A percentile compares a stretch with the other conserved stretches of the same genome.
Conservation (phyloP, 2,113 vertebrate genomes). For the Silurus glanis region DNA sequence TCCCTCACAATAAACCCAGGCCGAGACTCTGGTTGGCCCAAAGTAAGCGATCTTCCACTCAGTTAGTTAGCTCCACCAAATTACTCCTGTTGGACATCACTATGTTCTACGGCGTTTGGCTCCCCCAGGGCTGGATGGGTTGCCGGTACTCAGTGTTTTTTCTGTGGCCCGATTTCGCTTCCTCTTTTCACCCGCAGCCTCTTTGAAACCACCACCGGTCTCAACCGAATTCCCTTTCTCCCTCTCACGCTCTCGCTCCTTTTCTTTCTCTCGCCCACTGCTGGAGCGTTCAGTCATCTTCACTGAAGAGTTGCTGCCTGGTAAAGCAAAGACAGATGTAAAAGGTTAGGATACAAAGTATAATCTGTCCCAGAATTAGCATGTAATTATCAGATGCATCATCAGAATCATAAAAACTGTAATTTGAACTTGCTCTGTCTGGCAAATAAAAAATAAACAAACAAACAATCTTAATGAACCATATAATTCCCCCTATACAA, state of each 20-base stretch:
- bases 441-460: neutral
- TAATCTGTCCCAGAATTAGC: neutral
- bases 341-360: neutral
- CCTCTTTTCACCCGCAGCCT: constrained; percentile 87
- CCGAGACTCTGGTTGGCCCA: neutral
- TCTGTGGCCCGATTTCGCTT: constrained; percentile 89
- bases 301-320: constrained; percentile 76
- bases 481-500: neutral
- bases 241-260: constrained; percentile 78
- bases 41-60: constrained; percentile 18
- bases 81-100: constrained; percentile 16
- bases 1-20: neutral
- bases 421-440: neutral
- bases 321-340: constrained; percentile 5
- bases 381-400: neutral
- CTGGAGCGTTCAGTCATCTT: constrained; percentile 75
- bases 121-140: constrained; percentile 91
- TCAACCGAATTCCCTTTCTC: constrained; percentile 78
- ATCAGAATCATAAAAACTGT: neutral
- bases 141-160: constrained; percentile 86
- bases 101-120: constrained; percentile 77
- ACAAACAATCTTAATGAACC: neutral
- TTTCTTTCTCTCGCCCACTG: constrained; percentile 70
- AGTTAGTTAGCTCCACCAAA: constrained; percentile 16
- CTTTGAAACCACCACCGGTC: constrained; percentile 72